These are phyloP conservation scores for Rachycentron canadum DNA, from an alignment of 2,797 vertebrate genomes.

Conservation along the genomic window DNA sequence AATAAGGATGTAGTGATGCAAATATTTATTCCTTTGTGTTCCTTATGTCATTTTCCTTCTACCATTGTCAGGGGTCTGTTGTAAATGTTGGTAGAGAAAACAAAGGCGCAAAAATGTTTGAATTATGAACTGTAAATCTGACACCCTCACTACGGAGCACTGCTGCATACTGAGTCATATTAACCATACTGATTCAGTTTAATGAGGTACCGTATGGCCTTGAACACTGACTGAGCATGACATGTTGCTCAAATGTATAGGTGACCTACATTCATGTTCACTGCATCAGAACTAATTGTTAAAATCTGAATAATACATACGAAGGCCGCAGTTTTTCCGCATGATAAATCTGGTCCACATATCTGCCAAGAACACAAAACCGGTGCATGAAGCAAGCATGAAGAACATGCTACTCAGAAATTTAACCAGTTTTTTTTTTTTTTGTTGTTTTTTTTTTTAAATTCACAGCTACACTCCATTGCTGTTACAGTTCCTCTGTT, in stretches of 20 bases:
- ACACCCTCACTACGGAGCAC: not conserved
- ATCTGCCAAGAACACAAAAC: constrained; percentile 2
- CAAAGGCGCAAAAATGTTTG: not conserved
- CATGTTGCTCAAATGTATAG: constrained; percentile 30
- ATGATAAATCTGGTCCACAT: constrained; percentile 17
- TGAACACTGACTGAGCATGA: constrained; percentile 38
- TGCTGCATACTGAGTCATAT: constrained; percentile 13
- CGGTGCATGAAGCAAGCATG: constrained; percentile 12
- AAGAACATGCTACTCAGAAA: constrained; percentile 22
- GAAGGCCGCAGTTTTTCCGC: constrained; percentile 17
- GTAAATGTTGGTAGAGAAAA: constrained; percentile 14
- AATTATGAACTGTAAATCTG: constrained; percentile 17
- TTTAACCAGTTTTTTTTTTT: too few relatives aligned
- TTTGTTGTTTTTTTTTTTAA: not conserved
- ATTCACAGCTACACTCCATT: constrained; percentile 16
- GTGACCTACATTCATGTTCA: constrained; percentile 42
- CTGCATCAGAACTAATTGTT: constrained; percentile 27
- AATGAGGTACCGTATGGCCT: constrained; percentile 38
- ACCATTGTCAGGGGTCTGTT: not conserved
- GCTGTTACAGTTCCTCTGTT: constrained; percentile 9
- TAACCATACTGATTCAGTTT: constrained; percentile 31
- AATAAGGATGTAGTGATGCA: not conserved
- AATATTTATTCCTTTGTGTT: constrained; percentile 21
- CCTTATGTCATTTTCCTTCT: constrained; percentile 13
- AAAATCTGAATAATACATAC: constrained; percentile 34